Percentiles rank a stretch among this genome's conserved stretches.
Evolutionary conservation across 2,888 invertebrate genomes (phyloP).

Genomic region (Caenorhabditis sp.): DNA sequence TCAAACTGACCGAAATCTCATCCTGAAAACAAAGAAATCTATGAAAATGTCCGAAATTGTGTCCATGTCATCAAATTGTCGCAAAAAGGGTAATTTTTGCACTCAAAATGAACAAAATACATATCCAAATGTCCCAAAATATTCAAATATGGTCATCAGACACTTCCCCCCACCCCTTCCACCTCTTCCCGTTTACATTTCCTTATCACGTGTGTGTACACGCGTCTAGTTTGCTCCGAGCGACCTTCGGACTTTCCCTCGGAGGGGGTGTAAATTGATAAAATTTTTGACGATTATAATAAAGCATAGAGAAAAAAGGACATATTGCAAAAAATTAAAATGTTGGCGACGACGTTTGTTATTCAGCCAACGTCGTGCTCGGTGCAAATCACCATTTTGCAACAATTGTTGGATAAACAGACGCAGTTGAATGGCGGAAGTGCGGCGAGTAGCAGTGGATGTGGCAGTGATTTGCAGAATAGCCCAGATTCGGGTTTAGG

Average conservation of each 20-base stretch:
- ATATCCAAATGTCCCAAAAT: too few species aligned
- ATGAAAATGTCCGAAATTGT: too few species aligned
- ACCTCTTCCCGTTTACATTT: too few species aligned
- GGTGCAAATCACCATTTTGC: conserved; percentile 40
- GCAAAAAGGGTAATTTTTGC: too few species aligned
- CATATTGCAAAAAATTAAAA: neutral
- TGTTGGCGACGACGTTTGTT: neutral
- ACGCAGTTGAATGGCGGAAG: conserved; percentile 12
- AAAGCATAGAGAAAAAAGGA: neutral
- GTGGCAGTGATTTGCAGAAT: conserved; percentile 1
- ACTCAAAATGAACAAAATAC: too few species aligned
- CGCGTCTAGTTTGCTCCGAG: conserved; percentile 1
- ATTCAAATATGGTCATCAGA: too few species aligned
- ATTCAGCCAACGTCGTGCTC: conserved; percentile 44
- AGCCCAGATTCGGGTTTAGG: conserved; percentile 45
- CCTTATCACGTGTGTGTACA: too few species aligned
- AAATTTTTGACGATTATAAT: neutral
- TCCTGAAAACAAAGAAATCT: too few species aligned
- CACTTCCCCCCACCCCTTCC: neutral
- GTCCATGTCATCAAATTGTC: too few species aligned
- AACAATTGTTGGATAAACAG: conserved; percentile 32
- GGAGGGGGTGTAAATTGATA: neutral
- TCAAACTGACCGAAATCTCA: too few species aligned
- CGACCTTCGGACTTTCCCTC: conserved; percentile 34
- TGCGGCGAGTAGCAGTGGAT: neutral